These are phyloP conservation scores for Colostygia pectinataria DNA, from an alignment of 2,888 invertebrate genomes.

Conservation along the genomic window DNA sequence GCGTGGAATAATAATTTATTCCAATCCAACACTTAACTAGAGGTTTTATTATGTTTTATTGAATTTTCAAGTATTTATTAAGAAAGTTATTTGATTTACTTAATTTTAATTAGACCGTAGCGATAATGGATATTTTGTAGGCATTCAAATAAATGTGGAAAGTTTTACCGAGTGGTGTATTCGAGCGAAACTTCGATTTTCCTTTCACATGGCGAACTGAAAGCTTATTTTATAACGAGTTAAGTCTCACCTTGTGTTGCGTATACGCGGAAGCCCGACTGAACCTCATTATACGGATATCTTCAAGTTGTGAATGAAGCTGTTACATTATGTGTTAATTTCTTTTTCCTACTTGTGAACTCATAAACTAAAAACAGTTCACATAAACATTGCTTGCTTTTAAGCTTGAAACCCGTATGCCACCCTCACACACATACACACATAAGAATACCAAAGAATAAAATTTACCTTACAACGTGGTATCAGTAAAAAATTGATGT, in stretches of 20 bases:
- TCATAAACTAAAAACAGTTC: background rate
- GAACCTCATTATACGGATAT: constrained; percentile 17
- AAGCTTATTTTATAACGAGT: constrained; percentile 16
- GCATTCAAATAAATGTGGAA: constrained; percentile 13
- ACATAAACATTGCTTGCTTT: background rate
- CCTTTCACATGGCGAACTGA: constrained; percentile 17
- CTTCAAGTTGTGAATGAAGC: constrained; percentile 17
- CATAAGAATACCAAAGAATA: no score
- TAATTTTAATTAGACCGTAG: constrained; percentile 7
- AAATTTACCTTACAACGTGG: no score
- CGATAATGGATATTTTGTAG: constrained; percentile 16
- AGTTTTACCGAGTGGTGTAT: constrained; percentile 11
- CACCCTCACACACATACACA: no score
- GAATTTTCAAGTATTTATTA: constrained; percentile 16
- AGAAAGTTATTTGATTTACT: constrained; percentile 12
- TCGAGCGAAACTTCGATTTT: constrained; percentile 13
- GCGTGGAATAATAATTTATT: constrained; percentile 79
- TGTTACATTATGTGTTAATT: constrained; percentile 12
- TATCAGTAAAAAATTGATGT: no score
- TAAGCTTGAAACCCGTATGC: background rate
- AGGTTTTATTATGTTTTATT: constrained; percentile 46
- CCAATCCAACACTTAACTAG: constrained; percentile 67
- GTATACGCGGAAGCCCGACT: constrained; percentile 16
- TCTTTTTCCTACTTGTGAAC: constrained; percentile 1
- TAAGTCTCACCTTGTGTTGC: constrained; percentile 17